A percentile compares a stretch with the other conserved stretches of the same genome.
Conservation (phyloP, 2,797 vertebrate species). For the Gobio occitaniae region DNA sequence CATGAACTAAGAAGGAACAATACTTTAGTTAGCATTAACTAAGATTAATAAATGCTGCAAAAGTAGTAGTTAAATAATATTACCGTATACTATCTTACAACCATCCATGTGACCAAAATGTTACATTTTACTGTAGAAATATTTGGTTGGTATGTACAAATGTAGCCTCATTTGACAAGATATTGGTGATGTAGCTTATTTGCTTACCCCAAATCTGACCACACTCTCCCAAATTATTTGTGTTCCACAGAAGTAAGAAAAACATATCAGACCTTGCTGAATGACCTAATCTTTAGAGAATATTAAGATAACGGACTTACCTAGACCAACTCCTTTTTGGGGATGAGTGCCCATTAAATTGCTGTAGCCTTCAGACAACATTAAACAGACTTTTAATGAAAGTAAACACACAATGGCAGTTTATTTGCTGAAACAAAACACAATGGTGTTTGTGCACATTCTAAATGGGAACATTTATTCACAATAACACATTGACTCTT, state of each 20-base stretch:
- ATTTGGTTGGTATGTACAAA: background rate
- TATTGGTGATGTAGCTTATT: background rate
- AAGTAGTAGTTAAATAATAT: background rate
- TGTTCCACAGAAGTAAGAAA: background rate
- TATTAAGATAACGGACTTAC: conserved; percentile 27
- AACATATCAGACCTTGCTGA: background rate
- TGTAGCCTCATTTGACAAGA: background rate
- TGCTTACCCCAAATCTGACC: background rate
- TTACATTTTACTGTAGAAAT: background rate
- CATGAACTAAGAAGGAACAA: no score
- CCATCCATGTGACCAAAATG: background rate
- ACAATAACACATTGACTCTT: background rate
- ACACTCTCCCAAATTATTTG: background rate
- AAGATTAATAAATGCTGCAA: no score
- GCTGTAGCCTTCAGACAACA: conserved; percentile 49
- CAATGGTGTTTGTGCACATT: background rate
- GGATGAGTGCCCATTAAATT: conserved; percentile 25
- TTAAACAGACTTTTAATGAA: conserved; percentile 1
- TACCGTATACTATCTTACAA: background rate
- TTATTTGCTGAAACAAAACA: background rate
- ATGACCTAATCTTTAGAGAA: background rate
- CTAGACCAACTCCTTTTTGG: conserved; percentile 31
- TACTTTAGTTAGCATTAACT: no score
- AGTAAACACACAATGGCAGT: background rate
- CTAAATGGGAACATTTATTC: background rate